Percentiles rank a stretch among this genome's conserved stretches.
These are phyloP conservation scores for Drosophila orosa DNA, from an alignment of 1,140 invertebrate genomes.

Conservation along the genomic window DNA sequence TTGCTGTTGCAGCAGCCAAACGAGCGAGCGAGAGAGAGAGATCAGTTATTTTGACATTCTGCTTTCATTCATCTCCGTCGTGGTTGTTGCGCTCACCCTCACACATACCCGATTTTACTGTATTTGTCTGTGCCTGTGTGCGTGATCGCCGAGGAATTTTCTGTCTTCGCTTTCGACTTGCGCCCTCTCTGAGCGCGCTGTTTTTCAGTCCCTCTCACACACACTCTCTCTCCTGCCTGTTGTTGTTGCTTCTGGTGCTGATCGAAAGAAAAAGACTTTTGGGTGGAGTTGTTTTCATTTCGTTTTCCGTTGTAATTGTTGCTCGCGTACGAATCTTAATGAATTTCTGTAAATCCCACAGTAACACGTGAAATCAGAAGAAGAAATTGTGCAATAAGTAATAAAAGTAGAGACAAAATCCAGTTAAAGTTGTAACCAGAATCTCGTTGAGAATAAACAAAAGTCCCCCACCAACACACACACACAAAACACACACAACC, in stretches of 20 bases:
- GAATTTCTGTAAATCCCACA: conserved; percentile 47
- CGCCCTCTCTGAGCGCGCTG: conserved; percentile 36
- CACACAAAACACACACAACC: conserved; percentile 27
- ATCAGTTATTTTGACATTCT: conserved; percentile 74
- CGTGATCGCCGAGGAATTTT: conserved; percentile 72
- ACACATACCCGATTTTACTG: conserved; percentile 46
- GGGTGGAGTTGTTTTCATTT: conserved; percentile 81
- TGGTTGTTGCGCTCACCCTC: conserved; percentile 59
- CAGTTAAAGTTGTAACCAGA: conserved; percentile 60
- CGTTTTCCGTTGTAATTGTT: conserved; percentile 57
- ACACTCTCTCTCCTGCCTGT: conserved; percentile 27
- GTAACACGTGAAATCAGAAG: conserved; percentile 52
- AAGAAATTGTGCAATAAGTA: conserved; percentile 65
- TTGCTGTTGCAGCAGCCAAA: conserved; percentile 68
- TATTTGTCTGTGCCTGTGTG: conserved; percentile 34
- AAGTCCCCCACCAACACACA: conserved; percentile 45
- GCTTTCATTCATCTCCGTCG: conserved; percentile 81
- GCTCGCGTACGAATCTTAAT: conserved; percentile 39
- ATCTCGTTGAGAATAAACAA: conserved; percentile 67
- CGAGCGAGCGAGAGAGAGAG: conserved; percentile 33
- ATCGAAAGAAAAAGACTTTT: conserved; percentile 55
- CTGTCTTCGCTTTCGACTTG: conserved; percentile 63
- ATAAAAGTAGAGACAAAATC: conserved; percentile 52
- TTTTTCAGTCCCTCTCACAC: conserved; percentile 25
- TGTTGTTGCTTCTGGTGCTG: conserved; percentile 49